Conservation (phyloP, 2,888 invertebrate genomes). For the Diarsia mendica region DNA sequence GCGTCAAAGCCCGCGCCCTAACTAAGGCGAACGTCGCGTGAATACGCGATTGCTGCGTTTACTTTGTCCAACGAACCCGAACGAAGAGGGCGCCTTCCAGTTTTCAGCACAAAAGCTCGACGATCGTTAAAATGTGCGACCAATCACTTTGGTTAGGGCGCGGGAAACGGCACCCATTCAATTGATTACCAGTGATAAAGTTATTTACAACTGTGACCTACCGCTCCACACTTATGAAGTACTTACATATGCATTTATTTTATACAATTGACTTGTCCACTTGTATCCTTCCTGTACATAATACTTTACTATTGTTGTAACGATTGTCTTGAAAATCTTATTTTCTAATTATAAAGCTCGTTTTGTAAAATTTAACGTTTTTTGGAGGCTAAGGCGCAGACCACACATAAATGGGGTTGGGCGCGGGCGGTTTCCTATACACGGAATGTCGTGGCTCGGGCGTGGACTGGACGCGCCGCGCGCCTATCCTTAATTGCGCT, state of each 20-base stretch:
- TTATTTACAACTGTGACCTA: conserved; percentile 15
- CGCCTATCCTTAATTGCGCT: too few species aligned
- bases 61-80: not conserved
- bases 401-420: too few species aligned
- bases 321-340: conserved; percentile 57
- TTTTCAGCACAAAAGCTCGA: too few species aligned
- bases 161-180: not conserved
- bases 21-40: not conserved
- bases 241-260: conserved; percentile 65
- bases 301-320: conserved; percentile 39
- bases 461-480: too few species aligned
- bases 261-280: conserved; percentile 53
- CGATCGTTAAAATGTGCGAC: not conserved
- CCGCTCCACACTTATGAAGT: conserved; percentile 32
- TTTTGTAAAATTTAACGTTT: conserved; percentile 38
- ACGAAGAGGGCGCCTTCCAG: too few species aligned
- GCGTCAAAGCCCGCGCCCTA: not conserved
- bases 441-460: too few species aligned
- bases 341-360: conserved; percentile 56
- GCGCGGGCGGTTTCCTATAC: too few species aligned
- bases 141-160: not conserved
- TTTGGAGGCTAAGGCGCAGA: conserved; percentile 45
- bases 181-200: conserved; percentile 1
- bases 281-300: conserved; percentile 59
- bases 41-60: not conserved